Percentiles rank a stretch among this genome's conserved stretches.
Evolutionary conservation across 2,888 invertebrate species (phyloP).

Genomic region (Fabriciana adippe): DNA sequence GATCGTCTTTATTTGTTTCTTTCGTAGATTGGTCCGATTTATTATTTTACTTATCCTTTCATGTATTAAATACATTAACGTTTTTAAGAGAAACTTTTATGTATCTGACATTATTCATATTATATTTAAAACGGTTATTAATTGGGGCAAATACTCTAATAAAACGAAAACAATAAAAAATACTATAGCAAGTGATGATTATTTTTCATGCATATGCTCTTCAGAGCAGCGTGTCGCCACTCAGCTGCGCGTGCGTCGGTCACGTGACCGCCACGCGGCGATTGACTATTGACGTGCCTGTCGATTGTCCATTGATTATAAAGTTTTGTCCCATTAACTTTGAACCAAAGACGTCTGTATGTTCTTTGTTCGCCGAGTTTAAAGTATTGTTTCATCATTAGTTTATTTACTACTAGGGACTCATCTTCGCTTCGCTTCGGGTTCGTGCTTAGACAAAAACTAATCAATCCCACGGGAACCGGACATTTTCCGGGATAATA

Average conservation of each 20-base stretch:
- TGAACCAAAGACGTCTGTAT: conserved; percentile 38
- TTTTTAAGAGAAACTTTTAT: too few relatives aligned
- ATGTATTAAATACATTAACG: too few relatives aligned
- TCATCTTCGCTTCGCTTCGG: too few relatives aligned
- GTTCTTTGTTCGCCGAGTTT: conserved; percentile 24
- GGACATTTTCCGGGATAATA: too few relatives aligned
- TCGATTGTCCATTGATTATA: conserved; percentile 40
- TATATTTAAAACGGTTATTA: too few relatives aligned
- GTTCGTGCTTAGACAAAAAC: too few relatives aligned
- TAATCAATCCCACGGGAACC: too few relatives aligned
- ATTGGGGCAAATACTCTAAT: not conserved
- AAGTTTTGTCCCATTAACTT: conserved; percentile 33
- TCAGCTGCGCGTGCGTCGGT: conserved; percentile 60
- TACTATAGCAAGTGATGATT: conserved; percentile 40
- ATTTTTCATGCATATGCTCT: conserved; percentile 67
- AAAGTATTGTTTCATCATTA: conserved; percentile 6
- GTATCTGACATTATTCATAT: too few relatives aligned
- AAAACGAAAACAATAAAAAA: conserved; percentile 5
- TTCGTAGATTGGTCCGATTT: too few relatives aligned
- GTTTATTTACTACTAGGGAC: not conserved
- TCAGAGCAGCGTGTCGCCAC: conserved; percentile 68
- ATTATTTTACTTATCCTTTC: too few relatives aligned
- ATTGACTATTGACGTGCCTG: conserved; percentile 46
- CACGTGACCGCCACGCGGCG: conserved; percentile 69
- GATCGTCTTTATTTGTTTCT: too few relatives aligned